A percentile compares a stretch with the other conserved stretches of the same genome.
phyloP scores from a whole-genome alignment of 2,888 invertebrate genomes.

The Leptothorax acervorum region DNA sequence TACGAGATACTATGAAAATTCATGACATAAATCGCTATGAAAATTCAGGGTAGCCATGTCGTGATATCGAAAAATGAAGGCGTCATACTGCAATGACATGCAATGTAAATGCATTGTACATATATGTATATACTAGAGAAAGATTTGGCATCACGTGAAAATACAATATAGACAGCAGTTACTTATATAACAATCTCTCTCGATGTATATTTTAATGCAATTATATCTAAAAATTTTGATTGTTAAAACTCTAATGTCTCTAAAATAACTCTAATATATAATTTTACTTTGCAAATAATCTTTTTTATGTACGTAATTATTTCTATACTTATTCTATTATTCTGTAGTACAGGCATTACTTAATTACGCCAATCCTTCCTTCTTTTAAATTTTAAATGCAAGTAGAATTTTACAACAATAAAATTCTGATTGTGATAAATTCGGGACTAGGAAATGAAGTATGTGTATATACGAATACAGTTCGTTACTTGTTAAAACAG shows the following conservation, averaged over 20 bases:
- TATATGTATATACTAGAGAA: not conserved
- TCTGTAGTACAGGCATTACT: not conserved
- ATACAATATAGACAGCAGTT: not conserved
- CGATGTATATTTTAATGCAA: slow-evolving; percentile 1
- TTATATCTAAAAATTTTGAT: not conserved
- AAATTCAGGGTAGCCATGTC: slow-evolving; percentile 21
- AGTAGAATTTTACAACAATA: slow-evolving; percentile 6
- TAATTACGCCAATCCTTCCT: not conserved
- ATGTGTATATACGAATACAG: not conserved
- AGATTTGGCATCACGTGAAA: not conserved
- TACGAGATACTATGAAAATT: slow-evolving; percentile 10
- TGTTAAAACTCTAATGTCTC: not conserved
- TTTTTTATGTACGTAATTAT: not conserved
- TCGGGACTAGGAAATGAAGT: not conserved
- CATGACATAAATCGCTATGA: slow-evolving; percentile 21
- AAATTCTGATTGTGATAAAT: slow-evolving; percentile 28
- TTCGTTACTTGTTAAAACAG: slow-evolving; percentile 38
- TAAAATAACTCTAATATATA: no score
- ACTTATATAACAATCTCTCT: not conserved
- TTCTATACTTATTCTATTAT: not conserved
- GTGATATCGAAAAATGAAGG: slow-evolving; percentile 26
- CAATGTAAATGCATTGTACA: not conserved
- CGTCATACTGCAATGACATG: slow-evolving; percentile 26
- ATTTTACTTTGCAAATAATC: not conserved
- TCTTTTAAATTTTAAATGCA: not conserved